Evolutionary conservation across 2,113 vertebrate species (phyloP).

Genomic region (Mesoclemmys tuberculata): DNA sequence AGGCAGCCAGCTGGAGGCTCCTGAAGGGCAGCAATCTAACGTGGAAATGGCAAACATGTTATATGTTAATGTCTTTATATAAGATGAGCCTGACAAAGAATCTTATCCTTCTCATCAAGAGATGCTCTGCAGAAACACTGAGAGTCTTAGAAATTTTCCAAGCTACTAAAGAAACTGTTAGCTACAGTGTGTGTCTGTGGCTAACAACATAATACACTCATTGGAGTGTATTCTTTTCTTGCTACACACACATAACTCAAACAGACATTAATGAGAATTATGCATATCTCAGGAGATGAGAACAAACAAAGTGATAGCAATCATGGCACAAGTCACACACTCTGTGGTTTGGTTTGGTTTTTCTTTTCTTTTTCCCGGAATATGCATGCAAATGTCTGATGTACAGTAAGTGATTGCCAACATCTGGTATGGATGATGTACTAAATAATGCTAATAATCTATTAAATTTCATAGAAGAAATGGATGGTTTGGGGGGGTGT

Average conservation of each 20-base stretch:
- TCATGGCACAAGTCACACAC: neutral
- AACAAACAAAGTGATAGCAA: neutral
- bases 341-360: neutral
- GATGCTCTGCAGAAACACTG: neutral
- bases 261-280: neutral
- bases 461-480: constrained; percentile 37
- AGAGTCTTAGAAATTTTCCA: neutral
- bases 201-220: neutral
- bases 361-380: neutral
- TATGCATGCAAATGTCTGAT: neutral
- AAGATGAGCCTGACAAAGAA: neutral
- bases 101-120: neutral
- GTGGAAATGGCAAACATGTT: neutral
- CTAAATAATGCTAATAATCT: constrained; percentile 45
- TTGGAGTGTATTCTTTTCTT: neutral
- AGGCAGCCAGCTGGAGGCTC: neutral
- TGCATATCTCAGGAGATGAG: neutral
- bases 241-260: neutral
- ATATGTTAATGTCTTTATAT: neutral
- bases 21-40: neutral
- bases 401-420: constrained; percentile 72
- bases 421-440: constrained; percentile 68
- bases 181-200: neutral
- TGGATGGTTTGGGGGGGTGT: constrained; percentile 39
- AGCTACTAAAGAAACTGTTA: neutral